Evolutionary conservation across 2,113 vertebrate species (phyloP).

Genomic region (Oophaga pumilio): DNA sequence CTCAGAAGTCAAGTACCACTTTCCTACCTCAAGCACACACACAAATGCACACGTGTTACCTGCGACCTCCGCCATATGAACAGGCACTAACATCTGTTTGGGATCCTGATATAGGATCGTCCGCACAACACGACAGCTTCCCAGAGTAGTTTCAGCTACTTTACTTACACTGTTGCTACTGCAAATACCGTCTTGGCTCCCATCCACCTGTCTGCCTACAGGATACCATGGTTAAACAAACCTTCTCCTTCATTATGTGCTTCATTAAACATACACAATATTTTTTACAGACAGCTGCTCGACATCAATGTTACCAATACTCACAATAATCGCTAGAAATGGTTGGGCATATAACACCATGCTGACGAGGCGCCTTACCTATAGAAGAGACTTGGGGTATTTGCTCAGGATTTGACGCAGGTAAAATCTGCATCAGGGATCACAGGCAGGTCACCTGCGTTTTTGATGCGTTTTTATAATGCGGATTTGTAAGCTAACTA

Average conservation of each 20-base stretch:
- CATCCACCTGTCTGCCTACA: constrained; percentile 58
- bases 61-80: background rate
- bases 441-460: too few species aligned
- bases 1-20: background rate
- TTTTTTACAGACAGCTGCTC: background rate
- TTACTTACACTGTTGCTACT: constrained; percentile 62
- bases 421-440: too few species aligned
- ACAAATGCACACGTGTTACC: background rate
- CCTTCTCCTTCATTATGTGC: background rate
- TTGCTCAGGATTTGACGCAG: too few species aligned
- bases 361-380: background rate
- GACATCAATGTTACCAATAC: background rate
- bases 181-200: constrained; percentile 62
- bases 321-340: background rate
- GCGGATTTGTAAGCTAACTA: too few species aligned
- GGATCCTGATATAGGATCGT: background rate
- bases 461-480: too few species aligned
- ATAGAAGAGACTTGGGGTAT: too few species aligned
- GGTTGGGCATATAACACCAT: background rate
- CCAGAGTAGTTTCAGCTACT: constrained; percentile 23
- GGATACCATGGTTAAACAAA: constrained; percentile 52
- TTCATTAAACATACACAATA: background rate
- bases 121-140: background rate
- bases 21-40: background rate
- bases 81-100: background rate